Evolutionary conservation across 2,888 invertebrate genomes (phyloP).

Genomic region (Salpingus planirostris): DNA sequence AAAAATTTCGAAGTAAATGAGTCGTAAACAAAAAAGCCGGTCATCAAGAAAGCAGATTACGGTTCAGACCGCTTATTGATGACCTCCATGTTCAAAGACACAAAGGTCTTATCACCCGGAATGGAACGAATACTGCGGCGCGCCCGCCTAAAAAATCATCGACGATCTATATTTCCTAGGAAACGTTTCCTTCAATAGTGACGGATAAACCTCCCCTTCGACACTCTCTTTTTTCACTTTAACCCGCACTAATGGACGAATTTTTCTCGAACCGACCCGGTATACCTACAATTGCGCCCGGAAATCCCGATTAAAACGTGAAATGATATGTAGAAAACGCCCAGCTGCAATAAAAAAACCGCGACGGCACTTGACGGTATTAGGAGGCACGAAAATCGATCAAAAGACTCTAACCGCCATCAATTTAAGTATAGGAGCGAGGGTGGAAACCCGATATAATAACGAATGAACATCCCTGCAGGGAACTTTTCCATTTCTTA

Average conservation of each 20-base stretch:
- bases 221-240: too few species aligned
- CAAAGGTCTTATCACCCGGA: conserved; percentile 41
- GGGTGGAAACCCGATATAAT: conserved; percentile 14
- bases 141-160: conserved; percentile 36
- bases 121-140: conserved; percentile 36
- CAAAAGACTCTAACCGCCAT: conserved; percentile 9
- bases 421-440: conserved; percentile 8
- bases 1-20: conserved; percentile 38
- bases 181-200: too few species aligned
- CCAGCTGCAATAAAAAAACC: too few species aligned
- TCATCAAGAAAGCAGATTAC: conserved; percentile 39
- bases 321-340: too few species aligned
- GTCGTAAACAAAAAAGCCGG: conserved; percentile 39
- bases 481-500: conserved; percentile 13
- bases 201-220: too few species aligned
- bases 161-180: conserved; percentile 37
- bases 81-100: conserved; percentile 41
- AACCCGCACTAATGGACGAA: too few species aligned
- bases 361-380: too few species aligned
- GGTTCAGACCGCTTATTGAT: conserved; percentile 40
- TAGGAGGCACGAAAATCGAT: conserved; percentile 10
- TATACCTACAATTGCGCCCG: too few species aligned
- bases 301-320: too few species aligned
- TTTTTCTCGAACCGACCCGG: too few species aligned
- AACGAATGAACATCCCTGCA: conserved; percentile 11